Evolutionary conservation across 1,140 invertebrate genomes (phyloP).

Genomic region (Phenacoccus solenopsis): DNA sequence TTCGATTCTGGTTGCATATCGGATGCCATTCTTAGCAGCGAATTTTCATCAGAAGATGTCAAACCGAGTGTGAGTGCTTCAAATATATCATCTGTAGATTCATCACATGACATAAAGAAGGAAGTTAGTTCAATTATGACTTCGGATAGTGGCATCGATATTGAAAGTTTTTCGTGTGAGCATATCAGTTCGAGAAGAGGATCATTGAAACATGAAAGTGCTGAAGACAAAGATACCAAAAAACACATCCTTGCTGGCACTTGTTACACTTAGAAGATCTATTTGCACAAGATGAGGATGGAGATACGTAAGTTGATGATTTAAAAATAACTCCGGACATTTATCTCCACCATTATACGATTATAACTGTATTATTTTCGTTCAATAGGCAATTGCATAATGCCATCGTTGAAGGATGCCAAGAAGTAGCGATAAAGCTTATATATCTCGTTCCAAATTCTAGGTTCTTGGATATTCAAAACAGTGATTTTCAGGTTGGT

Average conservation of each 20-base stretch:
- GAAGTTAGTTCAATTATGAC: constrained; percentile 1
- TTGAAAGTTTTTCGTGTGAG: not conserved
- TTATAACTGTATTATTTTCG: not conserved
- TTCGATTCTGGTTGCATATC: not conserved
- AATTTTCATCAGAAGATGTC: not conserved
- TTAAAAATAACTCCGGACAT: not conserved
- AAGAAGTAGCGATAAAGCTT: constrained; percentile 3
- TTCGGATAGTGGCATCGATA: constrained; percentile 4
- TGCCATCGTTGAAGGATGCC: constrained; percentile 13
- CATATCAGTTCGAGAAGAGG: not conserved
- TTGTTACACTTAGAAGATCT: not conserved
- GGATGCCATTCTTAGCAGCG: not conserved
- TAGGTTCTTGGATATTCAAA: constrained; percentile 14
- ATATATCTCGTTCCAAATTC: constrained; percentile 10
- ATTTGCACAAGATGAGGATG: constrained; percentile 20
- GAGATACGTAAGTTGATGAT: constrained; percentile 20
- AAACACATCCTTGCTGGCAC: not conserved
- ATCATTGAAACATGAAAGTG: not conserved
- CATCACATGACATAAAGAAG: no score
- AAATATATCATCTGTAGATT: no score
- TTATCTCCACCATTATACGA: not conserved
- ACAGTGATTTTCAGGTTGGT: constrained; percentile 19
- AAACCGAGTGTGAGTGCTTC: not conserved
- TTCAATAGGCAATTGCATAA: constrained; percentile 18
- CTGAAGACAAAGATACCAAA: not conserved